Conservation (phyloP, 2,797 vertebrate species). For the Salarias fasciatus region DNA sequence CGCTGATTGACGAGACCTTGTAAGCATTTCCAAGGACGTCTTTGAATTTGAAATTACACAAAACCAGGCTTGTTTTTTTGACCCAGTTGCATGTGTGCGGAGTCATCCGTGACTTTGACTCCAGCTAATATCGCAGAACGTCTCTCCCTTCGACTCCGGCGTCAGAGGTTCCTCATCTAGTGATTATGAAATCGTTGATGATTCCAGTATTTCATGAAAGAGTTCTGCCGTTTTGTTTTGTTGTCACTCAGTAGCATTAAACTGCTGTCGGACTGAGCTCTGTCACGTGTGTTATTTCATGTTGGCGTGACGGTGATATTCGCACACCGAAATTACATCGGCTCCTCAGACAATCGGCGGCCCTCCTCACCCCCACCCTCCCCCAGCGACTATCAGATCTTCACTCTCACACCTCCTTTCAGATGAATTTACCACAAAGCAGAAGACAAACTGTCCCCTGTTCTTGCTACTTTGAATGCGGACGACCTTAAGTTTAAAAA, state of each 20-base stretch:
- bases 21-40: slow-evolving; percentile 28
- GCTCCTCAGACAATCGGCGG: slow-evolving; percentile 40
- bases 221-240: slow-evolving; percentile 36
- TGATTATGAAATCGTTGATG: slow-evolving; percentile 15
- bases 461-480: too few relatives aligned
- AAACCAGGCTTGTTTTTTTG: slow-evolving; percentile 56
- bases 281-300: slow-evolving; percentile 60
- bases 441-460: slow-evolving; percentile 18
- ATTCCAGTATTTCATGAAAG: slow-evolving; percentile 25
- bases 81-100: slow-evolving; percentile 36
- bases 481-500: too few relatives aligned
- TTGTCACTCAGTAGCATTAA: slow-evolving; percentile 37
- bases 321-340: slow-evolving; percentile 48
- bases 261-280: slow-evolving; percentile 27
- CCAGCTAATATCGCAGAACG: not conserved
- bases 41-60: slow-evolving; percentile 36
- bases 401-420: not conserved
- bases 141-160: too few relatives aligned
- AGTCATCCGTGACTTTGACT: not conserved
- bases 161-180: too few relatives aligned
- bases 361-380: slow-evolving; percentile 26
- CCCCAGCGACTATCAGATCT: slow-evolving; percentile 42
- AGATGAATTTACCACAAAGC: slow-evolving; percentile 7
- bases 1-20: slow-evolving; percentile 49
- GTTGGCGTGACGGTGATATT: slow-evolving; percentile 53